Conservation (phyloP, 2,113 vertebrate species). For the Lampris incognitus region DNA sequence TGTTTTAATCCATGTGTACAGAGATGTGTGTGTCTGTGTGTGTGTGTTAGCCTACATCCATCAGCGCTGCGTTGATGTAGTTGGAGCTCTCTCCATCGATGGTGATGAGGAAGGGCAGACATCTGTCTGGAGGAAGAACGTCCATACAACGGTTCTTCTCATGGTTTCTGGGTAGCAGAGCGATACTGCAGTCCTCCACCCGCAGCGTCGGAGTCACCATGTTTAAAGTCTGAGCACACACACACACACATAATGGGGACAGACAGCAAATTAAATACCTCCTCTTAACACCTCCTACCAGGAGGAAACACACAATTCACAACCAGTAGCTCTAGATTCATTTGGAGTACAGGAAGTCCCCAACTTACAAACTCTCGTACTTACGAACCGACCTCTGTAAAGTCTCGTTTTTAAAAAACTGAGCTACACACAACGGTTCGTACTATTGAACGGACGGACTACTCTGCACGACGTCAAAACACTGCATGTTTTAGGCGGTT, state of each 20-base stretch:
- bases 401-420: too few relatives aligned
- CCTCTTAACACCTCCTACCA: too few relatives aligned
- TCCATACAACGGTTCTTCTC: constrained; percentile 98
- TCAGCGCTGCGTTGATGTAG: constrained; percentile 96
- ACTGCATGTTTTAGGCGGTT: too few relatives aligned
- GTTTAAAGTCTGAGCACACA: constrained; percentile 88
- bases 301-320: too few relatives aligned
- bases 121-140: constrained; percentile 93
- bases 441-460: too few relatives aligned
- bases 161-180: constrained; percentile 92
- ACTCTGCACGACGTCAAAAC: too few relatives aligned
- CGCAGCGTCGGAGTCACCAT: constrained; percentile 95
- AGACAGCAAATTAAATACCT: too few relatives aligned
- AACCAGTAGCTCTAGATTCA: too few relatives aligned
- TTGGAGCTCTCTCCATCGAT: constrained; percentile 97
- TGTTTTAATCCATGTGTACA: not conserved
- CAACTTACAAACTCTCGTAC: too few relatives aligned
- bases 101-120: constrained; percentile 96
- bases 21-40: not conserved
- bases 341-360: too few relatives aligned
- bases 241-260: not conserved
- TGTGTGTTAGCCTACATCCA: constrained; percentile 88
- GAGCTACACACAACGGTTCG: too few relatives aligned
- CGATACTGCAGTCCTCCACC: constrained; percentile 97
- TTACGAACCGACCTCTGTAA: too few relatives aligned